phyloP scores from a whole-genome alignment of 2,888 invertebrate genomes.

The Cabera pusaria region DNA sequence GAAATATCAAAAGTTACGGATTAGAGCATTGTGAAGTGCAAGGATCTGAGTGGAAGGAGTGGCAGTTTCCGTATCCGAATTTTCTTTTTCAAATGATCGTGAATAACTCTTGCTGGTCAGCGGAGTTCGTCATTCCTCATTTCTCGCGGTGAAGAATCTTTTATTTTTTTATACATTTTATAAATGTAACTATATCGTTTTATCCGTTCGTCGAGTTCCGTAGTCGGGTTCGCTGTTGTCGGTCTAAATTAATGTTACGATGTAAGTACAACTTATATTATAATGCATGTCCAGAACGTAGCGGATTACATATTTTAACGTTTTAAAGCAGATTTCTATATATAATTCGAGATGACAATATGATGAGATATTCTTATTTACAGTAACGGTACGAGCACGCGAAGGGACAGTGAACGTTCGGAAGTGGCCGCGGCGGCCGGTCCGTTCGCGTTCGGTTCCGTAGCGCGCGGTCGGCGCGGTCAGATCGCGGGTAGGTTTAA shows the following conservation, averaged over 20 bases:
- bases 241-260: slow-evolving; percentile 71
- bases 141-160: slow-evolving; percentile 75
- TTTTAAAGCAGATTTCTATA: slow-evolving; percentile 78
- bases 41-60: too few species aligned
- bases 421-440: slow-evolving; percentile 29
- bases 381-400: slow-evolving; percentile 59
- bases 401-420: slow-evolving; percentile 46
- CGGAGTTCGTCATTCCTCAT: slow-evolving; percentile 71
- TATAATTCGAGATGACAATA: slow-evolving; percentile 77
- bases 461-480: slow-evolving; percentile 27
- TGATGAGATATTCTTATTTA: slow-evolving; percentile 77
- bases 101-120: too few species aligned
- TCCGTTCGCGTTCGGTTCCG: slow-evolving; percentile 34
- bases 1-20: too few species aligned
- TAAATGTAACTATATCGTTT: slow-evolving; percentile 39
- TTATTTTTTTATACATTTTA: slow-evolving; percentile 81
- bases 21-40: too few species aligned
- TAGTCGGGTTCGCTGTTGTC: slow-evolving; percentile 55
- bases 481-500: slow-evolving; percentile 52
- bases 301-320: slow-evolving; percentile 71
- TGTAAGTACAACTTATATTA: slow-evolving; percentile 76
- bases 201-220: slow-evolving; percentile 50
- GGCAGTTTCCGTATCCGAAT: too few species aligned
- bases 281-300: slow-evolving; percentile 74
- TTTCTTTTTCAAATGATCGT: too few species aligned